Base-by-base conservation (phyloP, 1,140 invertebrate genomes). In the Yoshiicerus persimilis region DNA sequence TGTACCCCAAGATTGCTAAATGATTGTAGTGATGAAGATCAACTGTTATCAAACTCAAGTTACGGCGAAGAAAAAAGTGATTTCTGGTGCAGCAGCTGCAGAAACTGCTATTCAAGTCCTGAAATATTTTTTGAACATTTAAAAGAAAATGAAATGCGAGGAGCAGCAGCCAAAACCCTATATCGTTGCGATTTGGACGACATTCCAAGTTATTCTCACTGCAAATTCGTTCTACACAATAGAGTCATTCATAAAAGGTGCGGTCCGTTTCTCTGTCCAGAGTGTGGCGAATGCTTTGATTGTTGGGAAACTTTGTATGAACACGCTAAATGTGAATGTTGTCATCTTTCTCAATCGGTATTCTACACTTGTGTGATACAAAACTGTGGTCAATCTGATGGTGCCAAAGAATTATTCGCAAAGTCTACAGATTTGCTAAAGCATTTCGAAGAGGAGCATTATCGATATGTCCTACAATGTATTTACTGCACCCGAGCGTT, bases 381-480 rank as follows among this genome's bases (percentile, higher is more conserved):
- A 36, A 38, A 34, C 10, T 80, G 75, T 20, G 11, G 75, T 80
- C 11, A n/a, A 34, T 20, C 36, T 20, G 75, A 10, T 62, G 32
- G 70, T 32, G 75, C 77, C 75, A 87, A 62, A 36, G 47, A 83
- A 62, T 41, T 77, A 16, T 77, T 32, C 11, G 36, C 27, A 83
- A 87, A 77, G 5, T 41, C 38, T 30, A n/a, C 27, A 4, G 86
- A 87, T 70, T 34, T 87, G 27, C 11, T 87, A 32, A 32, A 80
- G 16, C 86, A 87, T 83, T 62, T 83, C 9, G 80, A 47, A 56
- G 83, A 87, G 34, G 86, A 87, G n/a, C 86, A 87, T 62, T 56
- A 36, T 62, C 70, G 75, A 27, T 32, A 47, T n/a, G 86, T 87
- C 6, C 75, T 83, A 2, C 86, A 87, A 23, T 87, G 86, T 62